phyloP scores from a whole-genome alignment of 2,797 vertebrate species.

The Chromobotia macracanthus region DNA sequence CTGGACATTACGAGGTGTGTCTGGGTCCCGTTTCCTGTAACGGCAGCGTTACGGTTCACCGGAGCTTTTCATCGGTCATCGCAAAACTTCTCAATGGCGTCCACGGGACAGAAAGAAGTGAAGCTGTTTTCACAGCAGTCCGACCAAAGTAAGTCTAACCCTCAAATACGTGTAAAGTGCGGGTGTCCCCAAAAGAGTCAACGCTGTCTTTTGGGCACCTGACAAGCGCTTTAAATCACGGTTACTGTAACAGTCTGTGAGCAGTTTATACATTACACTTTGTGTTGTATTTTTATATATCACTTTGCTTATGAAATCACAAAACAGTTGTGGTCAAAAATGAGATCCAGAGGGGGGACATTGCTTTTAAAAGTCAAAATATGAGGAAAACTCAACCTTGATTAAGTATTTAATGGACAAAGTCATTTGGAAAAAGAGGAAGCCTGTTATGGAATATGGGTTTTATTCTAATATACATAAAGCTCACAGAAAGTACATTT shows the following conservation, averaged over 20 bases:
- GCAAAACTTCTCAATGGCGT: constrained; percentile 62
- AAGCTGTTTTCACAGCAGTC: constrained; percentile 58
- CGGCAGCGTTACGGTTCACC: constrained; percentile 17
- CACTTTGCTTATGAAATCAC: not conserved
- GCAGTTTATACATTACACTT: not conserved
- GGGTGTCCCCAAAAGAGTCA: not conserved
- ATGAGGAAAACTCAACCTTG: too few species aligned
- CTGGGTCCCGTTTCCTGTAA: constrained; percentile 61
- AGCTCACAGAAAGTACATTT: too few species aligned
- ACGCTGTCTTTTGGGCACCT: not conserved
- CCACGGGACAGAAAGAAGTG: constrained; percentile 53
- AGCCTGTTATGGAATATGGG: too few species aligned
- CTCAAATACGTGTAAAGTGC: not conserved
- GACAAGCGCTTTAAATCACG: not conserved
- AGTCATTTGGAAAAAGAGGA: too few species aligned
- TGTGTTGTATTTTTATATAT: not conserved
- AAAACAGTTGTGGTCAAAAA: too few species aligned
- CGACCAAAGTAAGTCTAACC: constrained; percentile 62
- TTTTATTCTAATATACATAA: too few species aligned
- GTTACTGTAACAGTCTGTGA: not conserved
- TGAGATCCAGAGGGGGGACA: too few species aligned
- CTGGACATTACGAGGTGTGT: constrained; percentile 33
- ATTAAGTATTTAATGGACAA: too few species aligned
- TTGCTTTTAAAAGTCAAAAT: too few species aligned
- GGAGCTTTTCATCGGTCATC: not conserved